These are phyloP conservation scores for Macaria liturata DNA, from an alignment of 2,888 invertebrate genomes.

Conservation along the genomic window DNA sequence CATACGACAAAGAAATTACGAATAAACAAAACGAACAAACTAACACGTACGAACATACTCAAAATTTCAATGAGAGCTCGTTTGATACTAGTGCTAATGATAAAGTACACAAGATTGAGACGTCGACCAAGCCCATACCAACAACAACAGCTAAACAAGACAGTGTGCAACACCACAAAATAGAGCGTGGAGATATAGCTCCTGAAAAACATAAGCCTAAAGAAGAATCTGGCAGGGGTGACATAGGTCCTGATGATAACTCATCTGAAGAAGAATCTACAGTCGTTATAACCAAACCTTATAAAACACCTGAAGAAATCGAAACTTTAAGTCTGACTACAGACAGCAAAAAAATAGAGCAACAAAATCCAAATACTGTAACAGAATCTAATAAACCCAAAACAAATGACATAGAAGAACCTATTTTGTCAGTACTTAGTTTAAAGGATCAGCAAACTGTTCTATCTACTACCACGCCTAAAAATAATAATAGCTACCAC, in stretches of 20 bases:
- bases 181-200: conserved; percentile 46
- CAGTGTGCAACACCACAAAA: conserved; percentile 31
- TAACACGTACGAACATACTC: conserved; percentile 2
- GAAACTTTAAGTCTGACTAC: conserved; percentile 28
- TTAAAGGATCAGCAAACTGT: conserved; percentile 27
- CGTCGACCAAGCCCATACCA: background rate
- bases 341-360: conserved; percentile 21
- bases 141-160: conserved; percentile 15
- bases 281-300: conserved; percentile 2
- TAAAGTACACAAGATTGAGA: background rate
- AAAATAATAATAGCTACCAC: background rate
- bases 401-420: conserved; percentile 10
- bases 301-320: conserved; percentile 30
- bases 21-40: conserved; percentile 3
- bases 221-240: conserved; percentile 45
- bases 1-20: background rate
- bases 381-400: too few species aligned
- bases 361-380: too few species aligned
- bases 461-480: conserved; percentile 10
- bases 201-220: conserved; percentile 10
- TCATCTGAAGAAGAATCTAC: conserved; percentile 12
- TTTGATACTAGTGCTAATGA: conserved; percentile 6
- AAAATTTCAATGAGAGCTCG: conserved; percentile 4
- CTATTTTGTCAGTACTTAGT: conserved; percentile 25
- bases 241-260: conserved; percentile 44